Conservation (phyloP, 1,140 invertebrate species). For the Anadara kagoshimensis region DNA sequence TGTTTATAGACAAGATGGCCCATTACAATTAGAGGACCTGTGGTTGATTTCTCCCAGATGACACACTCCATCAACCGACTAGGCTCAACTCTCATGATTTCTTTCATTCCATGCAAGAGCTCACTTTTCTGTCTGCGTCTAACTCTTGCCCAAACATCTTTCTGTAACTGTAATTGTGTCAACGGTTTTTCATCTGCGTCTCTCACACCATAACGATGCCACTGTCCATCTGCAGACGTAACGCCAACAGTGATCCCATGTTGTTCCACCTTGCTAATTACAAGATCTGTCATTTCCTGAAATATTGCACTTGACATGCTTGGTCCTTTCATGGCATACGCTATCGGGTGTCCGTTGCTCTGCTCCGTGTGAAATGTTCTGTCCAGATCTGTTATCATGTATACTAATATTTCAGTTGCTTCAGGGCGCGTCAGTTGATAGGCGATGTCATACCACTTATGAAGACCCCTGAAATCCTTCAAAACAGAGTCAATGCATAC, state of each 20-base stretch:
- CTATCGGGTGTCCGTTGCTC: too few relatives aligned
- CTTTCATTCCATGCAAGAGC: too few relatives aligned
- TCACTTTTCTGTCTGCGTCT: too few relatives aligned
- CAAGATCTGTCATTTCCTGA: slow-evolving; percentile 9
- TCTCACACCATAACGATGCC: slow-evolving; percentile 23
- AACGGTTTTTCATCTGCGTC: slow-evolving; percentile 6
- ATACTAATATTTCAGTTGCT: slow-evolving; percentile 18
- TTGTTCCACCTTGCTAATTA: slow-evolving; percentile 8
- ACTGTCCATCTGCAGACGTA: slow-evolving; percentile 17
- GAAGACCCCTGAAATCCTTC: slow-evolving; percentile 20
- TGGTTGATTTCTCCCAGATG: too few relatives aligned
- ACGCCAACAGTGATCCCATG: slow-evolving; percentile 9
- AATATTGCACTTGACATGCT: slow-evolving; percentile 13
- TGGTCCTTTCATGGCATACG: slow-evolving; percentile 30
- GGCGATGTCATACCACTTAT: not conserved
- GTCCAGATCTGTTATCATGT: slow-evolving; percentile 13
- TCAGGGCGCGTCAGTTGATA: not conserved
- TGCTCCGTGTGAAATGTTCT: slow-evolving; percentile 7
- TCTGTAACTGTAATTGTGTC: slow-evolving; percentile 7
- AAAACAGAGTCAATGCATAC: not conserved
- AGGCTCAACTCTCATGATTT: too few relatives aligned
- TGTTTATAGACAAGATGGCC: too few relatives aligned
- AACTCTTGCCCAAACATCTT: too few relatives aligned
- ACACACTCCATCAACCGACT: too few relatives aligned
- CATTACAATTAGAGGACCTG: too few relatives aligned